Base-by-base conservation (phyloP, 2,797 vertebrate genomes). In the Yasuhikotakia modesta region DNA sequence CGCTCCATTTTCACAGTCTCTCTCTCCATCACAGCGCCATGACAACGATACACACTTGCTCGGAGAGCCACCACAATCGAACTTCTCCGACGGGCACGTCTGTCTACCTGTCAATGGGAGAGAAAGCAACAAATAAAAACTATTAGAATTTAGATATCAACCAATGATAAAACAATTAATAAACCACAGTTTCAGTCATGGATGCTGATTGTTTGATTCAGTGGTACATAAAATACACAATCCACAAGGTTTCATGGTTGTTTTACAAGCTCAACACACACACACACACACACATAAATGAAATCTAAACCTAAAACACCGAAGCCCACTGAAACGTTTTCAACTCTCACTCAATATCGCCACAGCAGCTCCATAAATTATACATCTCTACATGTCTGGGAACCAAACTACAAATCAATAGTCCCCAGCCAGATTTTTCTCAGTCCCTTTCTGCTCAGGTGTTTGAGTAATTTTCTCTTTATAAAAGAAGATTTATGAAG, bases 11-110 rank as follows among this genome's bases (percentile, higher is more conserved):
- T 96, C 96, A 74, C 97, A 99, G 78, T 99, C 97, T 86, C 90
- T 91, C 88, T 99, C 96, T 0, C 97, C 96, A 12, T 99, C 97
- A n/a, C 97, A 99, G 86, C 93, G 95, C 97, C 97, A 99, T 1
- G 96, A 96, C 21, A 94, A 90, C 0, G 97, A 97, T 84, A 98
- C 95, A 69, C 97, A 99, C 86, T 96, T 97, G 90, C 93, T 95
- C 87, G 92, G 90, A 39, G 87, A 81, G 39, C 94, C 95, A 63
- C 96, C 96, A 61, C 97, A 99, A 90, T 97, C 96, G 13, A 98
- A 95, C 91, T 97, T 98, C 92, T 97, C 96, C 0, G 94, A 91
- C 0, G 95, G 94, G 86, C 97, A 99, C 2, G 94, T 94, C 89
- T 96, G 95, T 70, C 93, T 94, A 87, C 91, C 97, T 96, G 89